phyloP scores from a whole-genome alignment of 1,140 invertebrate species.

The Nautilus pompilius region DNA sequence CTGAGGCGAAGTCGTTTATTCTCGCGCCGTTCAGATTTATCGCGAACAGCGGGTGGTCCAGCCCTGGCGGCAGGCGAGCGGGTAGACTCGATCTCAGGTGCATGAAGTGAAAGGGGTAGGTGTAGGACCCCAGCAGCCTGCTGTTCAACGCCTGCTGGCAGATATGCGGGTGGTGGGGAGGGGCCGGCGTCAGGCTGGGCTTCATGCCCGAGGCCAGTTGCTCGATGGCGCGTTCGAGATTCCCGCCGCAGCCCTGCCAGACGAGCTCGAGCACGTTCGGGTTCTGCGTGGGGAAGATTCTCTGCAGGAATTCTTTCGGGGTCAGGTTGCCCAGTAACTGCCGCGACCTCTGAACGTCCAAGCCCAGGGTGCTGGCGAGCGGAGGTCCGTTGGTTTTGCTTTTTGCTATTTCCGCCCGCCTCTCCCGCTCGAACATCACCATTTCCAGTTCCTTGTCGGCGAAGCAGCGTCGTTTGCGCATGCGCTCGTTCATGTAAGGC shows the following conservation, averaged over 20 bases:
- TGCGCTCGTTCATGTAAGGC: constrained; percentile 51
- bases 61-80: not conserved
- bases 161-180: not conserved
- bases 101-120: not conserved
- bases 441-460: constrained; percentile 57
- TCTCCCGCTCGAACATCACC: constrained; percentile 48
- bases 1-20: not conserved
- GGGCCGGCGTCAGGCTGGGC: not conserved
- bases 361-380: not conserved
- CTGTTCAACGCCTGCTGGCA: not conserved
- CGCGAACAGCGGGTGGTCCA: not conserved
- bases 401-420: constrained; percentile 22
- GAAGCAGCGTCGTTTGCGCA: constrained; percentile 57
- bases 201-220: constrained; percentile 25
- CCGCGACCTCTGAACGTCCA: constrained; percentile 6
- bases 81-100: not conserved
- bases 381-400: not conserved
- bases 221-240: constrained; percentile 31
- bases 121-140: too few relatives aligned
- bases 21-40: not conserved
- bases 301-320: constrained; percentile 28
- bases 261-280: constrained; percentile 34
- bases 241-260: constrained; percentile 37
- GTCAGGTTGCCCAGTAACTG: constrained; percentile 13
- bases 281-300: constrained; percentile 33